A percentile compares a stretch with the other conserved stretches of the same genome.
Conservation (phyloP, 2,113 vertebrate genomes). For the Larimichthys polyactis region DNA sequence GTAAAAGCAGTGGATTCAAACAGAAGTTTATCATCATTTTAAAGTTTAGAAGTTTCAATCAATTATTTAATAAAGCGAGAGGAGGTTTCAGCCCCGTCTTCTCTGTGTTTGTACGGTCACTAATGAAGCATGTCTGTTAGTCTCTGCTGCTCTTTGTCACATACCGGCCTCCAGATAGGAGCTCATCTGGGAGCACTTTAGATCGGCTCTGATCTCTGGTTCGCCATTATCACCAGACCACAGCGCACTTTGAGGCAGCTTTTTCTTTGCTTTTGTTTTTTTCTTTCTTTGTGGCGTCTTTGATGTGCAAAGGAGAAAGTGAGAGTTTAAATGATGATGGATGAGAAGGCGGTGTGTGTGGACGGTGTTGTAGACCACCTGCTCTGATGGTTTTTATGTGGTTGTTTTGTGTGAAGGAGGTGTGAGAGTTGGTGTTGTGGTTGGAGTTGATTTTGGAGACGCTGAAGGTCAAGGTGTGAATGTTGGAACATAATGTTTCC, state of each 20-base stretch:
- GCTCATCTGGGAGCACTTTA: conserved; percentile 73
- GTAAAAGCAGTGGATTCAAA: background rate
- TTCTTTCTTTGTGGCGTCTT: background rate
- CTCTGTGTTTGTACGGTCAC: conserved; percentile 39
- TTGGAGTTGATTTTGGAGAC: background rate
- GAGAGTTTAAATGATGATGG: conserved; percentile 31
- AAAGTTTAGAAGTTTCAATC: conserved; percentile 3
- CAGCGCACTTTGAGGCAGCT: conserved; percentile 44
- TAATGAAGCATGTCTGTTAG: conserved; percentile 43
- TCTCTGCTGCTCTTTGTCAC: background rate
- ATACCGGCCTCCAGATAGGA: background rate
- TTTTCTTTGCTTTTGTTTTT: too few species aligned
- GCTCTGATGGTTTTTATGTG: too few species aligned
- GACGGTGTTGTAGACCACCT: conserved; percentile 12
- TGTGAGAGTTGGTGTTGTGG: background rate
- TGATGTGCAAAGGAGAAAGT: conserved; percentile 64
- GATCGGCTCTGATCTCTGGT: conserved; percentile 40
- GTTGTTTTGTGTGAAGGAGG: background rate
- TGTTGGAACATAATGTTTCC: too few species aligned
- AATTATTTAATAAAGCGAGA: conserved; percentile 8
- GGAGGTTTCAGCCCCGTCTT: background rate
- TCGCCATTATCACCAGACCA: conserved; percentile 64
- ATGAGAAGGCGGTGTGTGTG: background rate
- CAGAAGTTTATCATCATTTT: background rate
- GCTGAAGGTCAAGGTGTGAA: too few species aligned